A percentile compares a stretch with the other conserved stretches of the same genome.
phyloP scores from a whole-genome alignment of 1,140 invertebrate species.

The Neodiprion fabricii region DNA sequence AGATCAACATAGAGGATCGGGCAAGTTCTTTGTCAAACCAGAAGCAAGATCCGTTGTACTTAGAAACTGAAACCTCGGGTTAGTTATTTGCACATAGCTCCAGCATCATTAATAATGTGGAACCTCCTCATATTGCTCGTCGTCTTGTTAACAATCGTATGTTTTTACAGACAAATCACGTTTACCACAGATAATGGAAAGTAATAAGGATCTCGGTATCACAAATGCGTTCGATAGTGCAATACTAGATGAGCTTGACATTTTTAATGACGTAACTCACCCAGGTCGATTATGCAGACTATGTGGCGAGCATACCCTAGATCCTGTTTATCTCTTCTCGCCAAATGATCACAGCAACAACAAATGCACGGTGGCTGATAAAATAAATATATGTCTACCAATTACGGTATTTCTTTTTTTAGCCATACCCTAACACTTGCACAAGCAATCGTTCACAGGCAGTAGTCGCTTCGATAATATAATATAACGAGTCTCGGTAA shows the following conservation, averaged over 20 bases:
- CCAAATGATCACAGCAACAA: not conserved
- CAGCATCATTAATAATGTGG: not conserved
- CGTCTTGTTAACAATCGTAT: not conserved
- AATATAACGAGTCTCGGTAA: not conserved
- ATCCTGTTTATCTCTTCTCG: slow-evolving; percentile 18
- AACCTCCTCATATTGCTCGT: not conserved
- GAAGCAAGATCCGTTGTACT: not conserved
- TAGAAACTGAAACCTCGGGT: not conserved
- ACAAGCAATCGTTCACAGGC: not conserved
- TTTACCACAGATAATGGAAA: not conserved
- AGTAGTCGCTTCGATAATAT: not conserved
- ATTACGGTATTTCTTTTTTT: slow-evolving; percentile 11
- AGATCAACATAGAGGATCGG: not conserved
- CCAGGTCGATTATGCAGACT: slow-evolving; percentile 21
- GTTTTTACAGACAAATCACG: not conserved
- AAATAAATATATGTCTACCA: slow-evolving; percentile 24
- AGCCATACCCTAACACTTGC: too few species aligned
- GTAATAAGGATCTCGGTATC: not conserved
- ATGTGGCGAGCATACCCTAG: slow-evolving; percentile 12
- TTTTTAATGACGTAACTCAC: not conserved
- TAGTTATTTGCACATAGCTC: not conserved
- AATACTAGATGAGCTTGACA: not conserved
- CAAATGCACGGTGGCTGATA: slow-evolving; percentile 18
- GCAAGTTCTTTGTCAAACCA: not conserved
- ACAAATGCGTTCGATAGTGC: not conserved